phyloP scores from a whole-genome alignment of 1,140 invertebrate species.

The Caenorhabditis brenneri region DNA sequence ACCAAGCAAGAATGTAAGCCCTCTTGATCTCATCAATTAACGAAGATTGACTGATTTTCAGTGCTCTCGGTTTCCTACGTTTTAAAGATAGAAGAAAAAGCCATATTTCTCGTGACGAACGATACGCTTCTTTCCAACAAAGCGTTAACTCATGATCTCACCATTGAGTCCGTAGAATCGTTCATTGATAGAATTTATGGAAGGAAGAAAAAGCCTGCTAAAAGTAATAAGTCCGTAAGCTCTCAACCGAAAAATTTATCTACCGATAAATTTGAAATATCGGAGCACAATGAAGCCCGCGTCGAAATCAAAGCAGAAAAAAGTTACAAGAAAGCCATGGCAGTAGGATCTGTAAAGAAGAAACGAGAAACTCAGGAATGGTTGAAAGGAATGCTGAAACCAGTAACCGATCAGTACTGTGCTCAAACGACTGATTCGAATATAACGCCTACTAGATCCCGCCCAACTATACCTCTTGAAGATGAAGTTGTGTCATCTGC shows the following conservation, averaged over 20 bases:
- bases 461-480: not conserved
- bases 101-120: not conserved
- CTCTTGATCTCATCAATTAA: not conserved
- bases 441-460: not conserved
- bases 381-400: too few species aligned
- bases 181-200: not conserved
- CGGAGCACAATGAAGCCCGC: not conserved
- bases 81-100: not conserved
- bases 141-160: not conserved
- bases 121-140: not conserved
- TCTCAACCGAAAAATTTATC: too few species aligned
- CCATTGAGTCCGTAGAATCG: not conserved
- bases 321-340: too few species aligned
- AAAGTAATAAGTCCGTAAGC: too few species aligned
- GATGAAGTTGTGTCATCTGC: not conserved
- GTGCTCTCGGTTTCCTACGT: not conserved
- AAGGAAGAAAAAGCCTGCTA: not conserved
- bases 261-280: not conserved
- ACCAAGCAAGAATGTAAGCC: not conserved
- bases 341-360: too few species aligned
- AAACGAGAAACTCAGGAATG: too few species aligned
- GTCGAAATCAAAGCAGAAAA: too few species aligned
- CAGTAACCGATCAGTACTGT: too few species aligned
- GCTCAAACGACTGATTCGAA: not conserved
- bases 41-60: not conserved